Base-by-base conservation (phyloP, 2,797 vertebrate genomes). In the Sitta carolinensis region DNA sequence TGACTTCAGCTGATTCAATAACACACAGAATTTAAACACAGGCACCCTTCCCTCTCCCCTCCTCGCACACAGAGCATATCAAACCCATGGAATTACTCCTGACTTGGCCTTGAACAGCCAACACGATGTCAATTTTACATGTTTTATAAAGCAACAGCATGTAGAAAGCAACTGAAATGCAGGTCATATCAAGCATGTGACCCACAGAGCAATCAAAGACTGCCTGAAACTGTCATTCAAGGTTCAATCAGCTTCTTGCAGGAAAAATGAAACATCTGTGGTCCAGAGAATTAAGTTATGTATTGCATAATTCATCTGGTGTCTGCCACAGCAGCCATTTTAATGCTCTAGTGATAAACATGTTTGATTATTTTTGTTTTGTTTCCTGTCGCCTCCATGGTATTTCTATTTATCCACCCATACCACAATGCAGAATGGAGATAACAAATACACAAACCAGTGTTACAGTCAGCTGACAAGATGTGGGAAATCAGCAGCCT, bases 141-240 rank as follows among this genome's bases (percentile, higher is more conserved):
- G 94, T 95, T 86, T 86, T 87, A 94, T 95, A 94, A 94, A 96
- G 74, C 78, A 93, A 87, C 66, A 95, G 93, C 87, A 77, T 90
- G 93, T 89, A 92, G 92, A 95, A 95, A 96, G 93, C 91, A 93
- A 90, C 96, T 95, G 85, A 95, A 97, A 97, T 96, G 93, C 96
- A 96, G 96, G 97, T 84, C 90, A 95, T 87, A 94, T 90, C 93
- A 81, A 94, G 85, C 93, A 96, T 94, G 84, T 89, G 96, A 95
- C 95, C 94, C 87, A 91, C 73, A 55, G 74, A 95, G 90, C 94
- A 96, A 96, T 96, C 96, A 96, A 92, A 96, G 95, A 91, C 94
- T 93, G 96, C 91, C 96, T 97, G 92, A 69, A 97, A 94, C 96
- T 85, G 93, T 97, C 97, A 97, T 91, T 97, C 94, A 96, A 96